A percentile compares a stretch with the other conserved stretches of the same genome.
phyloP scores from a whole-genome alignment of 2,888 invertebrate species.

The Odontomyia ornata region DNA sequence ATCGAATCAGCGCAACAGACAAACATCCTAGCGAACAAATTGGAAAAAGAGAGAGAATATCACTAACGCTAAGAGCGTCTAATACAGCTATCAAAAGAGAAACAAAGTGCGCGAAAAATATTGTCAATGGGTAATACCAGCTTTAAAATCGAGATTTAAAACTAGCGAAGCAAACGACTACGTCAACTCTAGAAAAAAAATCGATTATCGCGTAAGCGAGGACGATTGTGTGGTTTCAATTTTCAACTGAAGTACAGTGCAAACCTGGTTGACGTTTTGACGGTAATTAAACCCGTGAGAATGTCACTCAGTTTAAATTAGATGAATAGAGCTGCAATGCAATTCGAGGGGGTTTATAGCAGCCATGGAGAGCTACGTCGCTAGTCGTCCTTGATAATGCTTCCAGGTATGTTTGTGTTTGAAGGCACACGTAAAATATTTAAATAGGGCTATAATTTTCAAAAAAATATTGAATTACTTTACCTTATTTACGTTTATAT shows the following conservation, averaged over 20 bases:
- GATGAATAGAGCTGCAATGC: neutral
- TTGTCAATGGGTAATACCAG: slow-evolving; percentile 3
- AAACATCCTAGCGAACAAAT: neutral
- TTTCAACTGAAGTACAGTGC: neutral
- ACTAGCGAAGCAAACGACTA: neutral
- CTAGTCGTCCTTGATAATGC: too few species aligned
- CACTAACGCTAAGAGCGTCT: neutral
- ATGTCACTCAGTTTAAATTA: neutral
- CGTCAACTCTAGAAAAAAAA: neutral
- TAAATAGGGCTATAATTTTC: too few species aligned
- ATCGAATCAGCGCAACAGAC: slow-evolving; percentile 25
- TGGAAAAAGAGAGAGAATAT: neutral
- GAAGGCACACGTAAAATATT: too few species aligned
- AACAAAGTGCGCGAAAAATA: neutral
- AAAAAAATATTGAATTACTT: too few species aligned
- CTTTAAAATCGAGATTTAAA: neutral
- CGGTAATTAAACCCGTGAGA: slow-evolving; percentile 1
- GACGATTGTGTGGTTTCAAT: neutral
- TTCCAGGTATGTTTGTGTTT: too few species aligned
- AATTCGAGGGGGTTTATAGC: neutral
- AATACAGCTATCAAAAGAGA: neutral
- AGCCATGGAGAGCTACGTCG: neutral
- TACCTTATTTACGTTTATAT: too few species aligned
- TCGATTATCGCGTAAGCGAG: neutral
- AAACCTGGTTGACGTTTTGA: neutral